A percentile compares a stretch with the other conserved stretches of the same genome.
These are phyloP conservation scores for Acanthococcus lagerstroemiae DNA, from an alignment of 2,888 invertebrate genomes.

Conservation along the genomic window DNA sequence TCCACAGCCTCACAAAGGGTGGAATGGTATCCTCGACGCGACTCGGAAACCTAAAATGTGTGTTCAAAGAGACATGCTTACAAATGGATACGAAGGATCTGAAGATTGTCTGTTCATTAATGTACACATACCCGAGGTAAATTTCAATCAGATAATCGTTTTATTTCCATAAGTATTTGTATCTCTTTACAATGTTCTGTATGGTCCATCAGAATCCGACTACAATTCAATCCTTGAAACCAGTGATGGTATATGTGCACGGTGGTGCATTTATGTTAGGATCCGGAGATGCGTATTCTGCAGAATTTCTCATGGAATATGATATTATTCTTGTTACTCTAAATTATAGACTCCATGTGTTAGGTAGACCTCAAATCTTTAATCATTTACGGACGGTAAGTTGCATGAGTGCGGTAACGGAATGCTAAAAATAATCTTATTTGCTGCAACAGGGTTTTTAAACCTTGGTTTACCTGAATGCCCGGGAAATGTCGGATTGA, in stretches of 20 bases:
- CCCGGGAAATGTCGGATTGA: not conserved
- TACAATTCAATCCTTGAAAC: slow-evolving; percentile 41
- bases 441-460: not conserved
- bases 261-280: slow-evolving; percentile 65
- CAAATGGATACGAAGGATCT: not conserved
- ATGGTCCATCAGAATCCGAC: not conserved
- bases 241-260: slow-evolving; percentile 65
- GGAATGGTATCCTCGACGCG: slow-evolving; percentile 16
- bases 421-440: not conserved
- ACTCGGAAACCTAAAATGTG: slow-evolving; percentile 1
- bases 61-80: slow-evolving; percentile 1
- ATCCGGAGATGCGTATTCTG: slow-evolving; percentile 61
- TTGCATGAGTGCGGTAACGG: not conserved
- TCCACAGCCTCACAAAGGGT: slow-evolving; percentile 15
- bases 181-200: not conserved
- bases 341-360: slow-evolving; percentile 59
- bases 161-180: not conserved
- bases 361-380: no score
- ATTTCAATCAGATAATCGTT: not conserved
- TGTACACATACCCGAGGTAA: slow-evolving; percentile 16
- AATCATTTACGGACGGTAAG: no score
- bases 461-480: not conserved
- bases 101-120: slow-evolving; percentile 25
- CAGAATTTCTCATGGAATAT: slow-evolving; percentile 52
- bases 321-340: slow-evolving; percentile 61